Conservation (phyloP, 2,888 invertebrate genomes). For the Conus canariensis region DNA sequence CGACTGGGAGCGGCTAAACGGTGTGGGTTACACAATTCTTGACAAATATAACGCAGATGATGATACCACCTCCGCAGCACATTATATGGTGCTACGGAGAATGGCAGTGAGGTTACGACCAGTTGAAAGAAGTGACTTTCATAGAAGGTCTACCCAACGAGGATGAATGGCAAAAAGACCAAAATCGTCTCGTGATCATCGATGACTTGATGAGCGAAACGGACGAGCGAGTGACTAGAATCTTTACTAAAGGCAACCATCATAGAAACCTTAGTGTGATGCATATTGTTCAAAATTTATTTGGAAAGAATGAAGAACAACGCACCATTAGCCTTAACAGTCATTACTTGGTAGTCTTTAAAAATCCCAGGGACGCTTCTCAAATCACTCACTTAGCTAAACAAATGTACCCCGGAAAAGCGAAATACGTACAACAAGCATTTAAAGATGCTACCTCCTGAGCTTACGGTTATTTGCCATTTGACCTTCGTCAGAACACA, state of each 20-base stretch:
- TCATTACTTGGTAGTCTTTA: conserved; percentile 7
- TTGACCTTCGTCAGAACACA: conserved; percentile 41
- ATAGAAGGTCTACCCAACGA: conserved; percentile 21
- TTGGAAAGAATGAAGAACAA: conserved; percentile 19
- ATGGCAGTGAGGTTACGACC: conserved; percentile 26
- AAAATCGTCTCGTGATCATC: conserved; percentile 14
- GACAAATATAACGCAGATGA: background rate
- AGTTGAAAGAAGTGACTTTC: background rate
- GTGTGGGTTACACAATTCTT: background rate
- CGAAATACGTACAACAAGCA: background rate
- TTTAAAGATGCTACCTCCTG: conserved; percentile 13
- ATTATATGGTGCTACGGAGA: conserved; percentile 34
- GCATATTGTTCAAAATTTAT: conserved; percentile 35
- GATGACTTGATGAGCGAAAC: conserved; percentile 37
- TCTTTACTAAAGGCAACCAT: conserved; percentile 39
- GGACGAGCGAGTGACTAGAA: conserved; percentile 1
- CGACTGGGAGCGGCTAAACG: background rate
- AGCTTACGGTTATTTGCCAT: conserved; percentile 38
- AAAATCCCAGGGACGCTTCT: background rate
- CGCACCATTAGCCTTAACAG: conserved; percentile 5
- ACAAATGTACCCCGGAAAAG: background rate
- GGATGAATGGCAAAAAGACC: background rate
- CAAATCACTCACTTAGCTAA: conserved; percentile 11
- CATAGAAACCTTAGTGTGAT: conserved; percentile 35
- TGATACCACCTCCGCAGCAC: background rate